These are phyloP conservation scores for Trididemnum clinides DNA, from an alignment of 23 tunicate species.

Conservation along the genomic window DNA sequence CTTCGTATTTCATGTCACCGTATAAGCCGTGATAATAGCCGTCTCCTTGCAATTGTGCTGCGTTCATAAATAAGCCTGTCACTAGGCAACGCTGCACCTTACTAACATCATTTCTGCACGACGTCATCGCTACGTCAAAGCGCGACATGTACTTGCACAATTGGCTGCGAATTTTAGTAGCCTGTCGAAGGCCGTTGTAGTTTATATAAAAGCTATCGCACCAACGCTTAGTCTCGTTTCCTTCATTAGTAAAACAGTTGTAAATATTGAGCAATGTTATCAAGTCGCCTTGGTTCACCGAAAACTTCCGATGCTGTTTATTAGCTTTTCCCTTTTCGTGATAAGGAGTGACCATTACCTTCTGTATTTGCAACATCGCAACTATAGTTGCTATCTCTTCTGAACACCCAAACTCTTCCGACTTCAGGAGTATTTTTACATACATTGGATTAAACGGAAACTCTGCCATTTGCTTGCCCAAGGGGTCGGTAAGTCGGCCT, in stretches of 20 bases:
- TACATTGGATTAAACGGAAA: constrained; percentile 87
- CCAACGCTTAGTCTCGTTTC: constrained; percentile 73
- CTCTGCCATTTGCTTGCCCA: constrained; percentile 82
- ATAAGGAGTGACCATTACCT: constrained; percentile 32
- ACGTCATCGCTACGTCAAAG: constrained; percentile 45
- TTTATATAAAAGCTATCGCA: constrained; percentile 62
- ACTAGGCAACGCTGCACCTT: constrained; percentile 69
- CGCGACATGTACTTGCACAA: constrained; percentile 58
- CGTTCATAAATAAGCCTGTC: constrained; percentile 84
- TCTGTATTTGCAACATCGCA: constrained; percentile 77
- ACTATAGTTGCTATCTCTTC: constrained; percentile 76
- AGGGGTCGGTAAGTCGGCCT: constrained; percentile 48
- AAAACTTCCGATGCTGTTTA: constrained; percentile 78
- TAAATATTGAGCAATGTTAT: constrained; percentile 76
- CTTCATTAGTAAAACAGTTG: constrained; percentile 74
- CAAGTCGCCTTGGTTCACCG: constrained; percentile 84
- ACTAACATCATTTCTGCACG: constrained; percentile 50
- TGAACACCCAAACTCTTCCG: constrained; percentile 72
- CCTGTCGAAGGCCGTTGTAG: constrained; percentile 59
- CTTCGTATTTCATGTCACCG: constrained; percentile 22
- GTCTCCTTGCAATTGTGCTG: constrained; percentile 72
- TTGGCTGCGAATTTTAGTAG: constrained; percentile 58
- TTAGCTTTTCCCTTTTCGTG: constrained; percentile 53
- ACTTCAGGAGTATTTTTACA: constrained; percentile 69
- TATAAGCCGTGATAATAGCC: constrained; percentile 71